Evolutionary conservation across 2,113 vertebrate species (phyloP).

Genomic region (Urocynchramus pylzowi): DNA sequence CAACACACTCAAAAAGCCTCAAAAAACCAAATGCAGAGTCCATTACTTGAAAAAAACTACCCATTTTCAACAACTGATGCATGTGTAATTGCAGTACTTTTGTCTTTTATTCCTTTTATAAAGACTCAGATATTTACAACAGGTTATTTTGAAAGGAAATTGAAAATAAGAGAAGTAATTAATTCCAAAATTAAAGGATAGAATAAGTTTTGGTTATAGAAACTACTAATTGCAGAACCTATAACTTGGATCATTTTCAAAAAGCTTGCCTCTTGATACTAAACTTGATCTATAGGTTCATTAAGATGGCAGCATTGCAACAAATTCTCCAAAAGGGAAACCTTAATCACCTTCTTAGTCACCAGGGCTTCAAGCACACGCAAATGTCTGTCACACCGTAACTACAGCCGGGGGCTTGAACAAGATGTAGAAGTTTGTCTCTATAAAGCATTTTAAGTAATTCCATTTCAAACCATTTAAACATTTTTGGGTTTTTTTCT

Average conservation of each 20-base stretch:
- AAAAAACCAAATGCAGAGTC: conserved; percentile 47
- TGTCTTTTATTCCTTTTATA: conserved; percentile 16
- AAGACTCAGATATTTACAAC: conserved; percentile 25
- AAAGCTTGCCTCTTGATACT: not conserved
- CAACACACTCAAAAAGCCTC: conserved; percentile 56
- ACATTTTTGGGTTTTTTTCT: not conserved
- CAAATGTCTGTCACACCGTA: not conserved
- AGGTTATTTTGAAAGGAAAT: conserved; percentile 35
- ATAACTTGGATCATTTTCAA: not conserved
- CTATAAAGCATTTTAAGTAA: not conserved
- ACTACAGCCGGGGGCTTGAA: not conserved
- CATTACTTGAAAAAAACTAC: conserved; percentile 43
- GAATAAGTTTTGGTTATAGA: not conserved
- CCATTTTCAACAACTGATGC: not conserved
- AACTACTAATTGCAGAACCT: not conserved
- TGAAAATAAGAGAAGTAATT: not conserved
- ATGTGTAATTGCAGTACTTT: conserved; percentile 39
- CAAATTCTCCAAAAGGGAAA: not conserved
- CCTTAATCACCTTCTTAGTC: not conserved
- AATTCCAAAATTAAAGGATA: not conserved
- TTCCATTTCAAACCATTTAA: not conserved
- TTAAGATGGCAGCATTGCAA: not conserved
- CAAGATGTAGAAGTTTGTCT: not conserved
- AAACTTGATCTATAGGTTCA: not conserved
- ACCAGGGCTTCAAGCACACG: not conserved